Evolutionary conservation across 2,113 vertebrate species (phyloP).

Genomic region (Vicugna pacos): DNA sequence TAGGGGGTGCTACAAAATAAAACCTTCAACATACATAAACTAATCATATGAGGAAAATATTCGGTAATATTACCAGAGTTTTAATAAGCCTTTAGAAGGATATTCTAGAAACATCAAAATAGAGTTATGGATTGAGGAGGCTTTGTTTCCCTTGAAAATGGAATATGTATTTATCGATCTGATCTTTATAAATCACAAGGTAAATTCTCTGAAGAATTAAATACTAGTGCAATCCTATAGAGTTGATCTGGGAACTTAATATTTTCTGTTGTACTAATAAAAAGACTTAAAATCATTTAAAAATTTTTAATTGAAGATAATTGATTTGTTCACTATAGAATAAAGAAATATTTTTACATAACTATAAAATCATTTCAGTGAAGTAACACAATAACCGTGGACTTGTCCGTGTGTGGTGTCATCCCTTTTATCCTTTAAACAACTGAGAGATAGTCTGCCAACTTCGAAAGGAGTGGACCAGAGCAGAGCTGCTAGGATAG

Average conservation of each 20-base stretch:
- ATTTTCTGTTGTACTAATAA: conserved; percentile 42
- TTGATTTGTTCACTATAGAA: conserved; percentile 49
- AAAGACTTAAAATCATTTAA: not conserved
- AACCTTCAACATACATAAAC: conserved; percentile 41
- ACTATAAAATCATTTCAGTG: conserved; percentile 56
- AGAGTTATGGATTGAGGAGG: not conserved
- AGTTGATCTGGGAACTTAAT: not conserved
- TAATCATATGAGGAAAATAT: conserved; percentile 50
- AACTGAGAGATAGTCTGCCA: conserved; percentile 2
- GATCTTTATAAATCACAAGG: conserved; percentile 58
- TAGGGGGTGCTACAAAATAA: conserved; percentile 44
- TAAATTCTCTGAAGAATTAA: conserved; percentile 2
- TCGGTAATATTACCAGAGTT: not conserved
- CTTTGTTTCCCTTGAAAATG: conserved; percentile 30
- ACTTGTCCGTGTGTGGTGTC: not conserved
- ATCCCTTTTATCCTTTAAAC: conserved; percentile 43
- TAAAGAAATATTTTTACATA: conserved; percentile 47
- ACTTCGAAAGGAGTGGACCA: not conserved
- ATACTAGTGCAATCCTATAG: not conserved
- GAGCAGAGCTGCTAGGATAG: not conserved
- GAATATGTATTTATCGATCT: not conserved
- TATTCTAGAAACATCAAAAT: conserved; percentile 56
- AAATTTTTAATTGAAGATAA: conserved; percentile 13
- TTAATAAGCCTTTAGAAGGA: not conserved
- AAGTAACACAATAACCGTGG: not conserved